A percentile compares a stretch with the other conserved stretches of the same genome.
Conservation (phyloP, 2,113 vertebrate species). For the Eurystomus gularis region DNA sequence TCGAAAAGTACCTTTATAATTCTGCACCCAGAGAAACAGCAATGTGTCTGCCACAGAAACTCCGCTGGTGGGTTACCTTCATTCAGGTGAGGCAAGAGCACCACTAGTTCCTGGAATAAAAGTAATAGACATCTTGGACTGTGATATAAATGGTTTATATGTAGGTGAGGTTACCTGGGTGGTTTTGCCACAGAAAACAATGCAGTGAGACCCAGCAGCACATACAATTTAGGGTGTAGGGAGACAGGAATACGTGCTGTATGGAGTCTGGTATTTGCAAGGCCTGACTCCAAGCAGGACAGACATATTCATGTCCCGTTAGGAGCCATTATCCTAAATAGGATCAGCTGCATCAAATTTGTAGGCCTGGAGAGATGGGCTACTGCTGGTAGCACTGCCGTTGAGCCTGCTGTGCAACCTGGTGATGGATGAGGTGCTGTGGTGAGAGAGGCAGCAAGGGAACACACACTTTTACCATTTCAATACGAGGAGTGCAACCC, state of each 20-base stretch:
- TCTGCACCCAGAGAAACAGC: neutral
- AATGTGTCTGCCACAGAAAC: neutral
- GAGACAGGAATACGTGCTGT: neutral
- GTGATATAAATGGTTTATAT: neutral
- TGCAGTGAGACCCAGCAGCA: neutral
- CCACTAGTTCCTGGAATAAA: neutral
- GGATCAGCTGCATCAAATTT: neutral
- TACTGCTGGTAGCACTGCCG: neutral
- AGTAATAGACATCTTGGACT: neutral
- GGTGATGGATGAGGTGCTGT: neutral
- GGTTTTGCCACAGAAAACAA: neutral
- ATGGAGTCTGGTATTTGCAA: neutral
- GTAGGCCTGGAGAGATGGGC: neutral
- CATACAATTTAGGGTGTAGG: fast-evolving
- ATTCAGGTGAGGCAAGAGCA: neutral
- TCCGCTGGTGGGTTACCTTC: neutral
- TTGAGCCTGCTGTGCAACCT: neutral
- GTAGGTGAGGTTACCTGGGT: neutral
- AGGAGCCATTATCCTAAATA: neutral
- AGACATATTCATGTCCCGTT: neutral
- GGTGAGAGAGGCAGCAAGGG: neutral
- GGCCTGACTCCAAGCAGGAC: neutral
- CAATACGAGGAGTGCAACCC: neutral
- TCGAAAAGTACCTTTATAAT: neutral
- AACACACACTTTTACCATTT: neutral